A percentile compares a stretch with the other conserved stretches of the same genome.
Evolutionary conservation across 1,140 invertebrate genomes (phyloP).

Genomic region (Drosophila nasuta): DNA sequence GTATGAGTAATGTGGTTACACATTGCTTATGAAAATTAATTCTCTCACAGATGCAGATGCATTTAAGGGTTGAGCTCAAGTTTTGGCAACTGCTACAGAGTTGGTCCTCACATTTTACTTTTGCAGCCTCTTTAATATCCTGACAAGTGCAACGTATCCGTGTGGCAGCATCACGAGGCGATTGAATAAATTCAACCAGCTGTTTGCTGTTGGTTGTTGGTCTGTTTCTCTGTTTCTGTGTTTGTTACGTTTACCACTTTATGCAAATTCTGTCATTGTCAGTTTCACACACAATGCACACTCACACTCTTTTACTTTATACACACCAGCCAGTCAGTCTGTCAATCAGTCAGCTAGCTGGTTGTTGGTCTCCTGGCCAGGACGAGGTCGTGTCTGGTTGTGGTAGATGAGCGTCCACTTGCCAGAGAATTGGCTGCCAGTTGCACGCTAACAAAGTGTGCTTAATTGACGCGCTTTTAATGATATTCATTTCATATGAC

Average conservation of each 20-base stretch:
- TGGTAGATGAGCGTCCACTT: slow-evolving; percentile 17
- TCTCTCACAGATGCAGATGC: neutral
- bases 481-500: slow-evolving; percentile 31
- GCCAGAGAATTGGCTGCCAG: slow-evolving; percentile 20
- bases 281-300: slow-evolving; percentile 27
- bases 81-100: neutral
- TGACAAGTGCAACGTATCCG: slow-evolving; percentile 10
- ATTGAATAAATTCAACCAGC: slow-evolving; percentile 27
- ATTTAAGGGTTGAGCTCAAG: slow-evolving; percentile 7
- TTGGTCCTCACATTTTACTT: neutral
- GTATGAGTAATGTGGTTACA: slow-evolving; percentile 38
- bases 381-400: slow-evolving; percentile 34
- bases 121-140: slow-evolving; percentile 5
- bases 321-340: neutral
- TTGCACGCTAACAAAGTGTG: slow-evolving; percentile 33
- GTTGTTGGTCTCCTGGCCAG: slow-evolving; percentile 1
- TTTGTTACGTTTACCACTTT: slow-evolving; percentile 17
- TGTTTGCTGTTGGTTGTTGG: neutral
- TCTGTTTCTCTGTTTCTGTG: neutral
- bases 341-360: neutral
- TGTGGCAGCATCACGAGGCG: slow-evolving; percentile 21
- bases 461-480: slow-evolving; percentile 43
- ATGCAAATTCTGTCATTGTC: slow-evolving; percentile 42
- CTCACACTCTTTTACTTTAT: neutral
- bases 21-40: slow-evolving; percentile 25